Evolutionary conservation across 2,113 vertebrate genomes (phyloP), one percentile per base, ranked within the genome.

Genomic region (Chlorocebus sabaeus): DNA sequence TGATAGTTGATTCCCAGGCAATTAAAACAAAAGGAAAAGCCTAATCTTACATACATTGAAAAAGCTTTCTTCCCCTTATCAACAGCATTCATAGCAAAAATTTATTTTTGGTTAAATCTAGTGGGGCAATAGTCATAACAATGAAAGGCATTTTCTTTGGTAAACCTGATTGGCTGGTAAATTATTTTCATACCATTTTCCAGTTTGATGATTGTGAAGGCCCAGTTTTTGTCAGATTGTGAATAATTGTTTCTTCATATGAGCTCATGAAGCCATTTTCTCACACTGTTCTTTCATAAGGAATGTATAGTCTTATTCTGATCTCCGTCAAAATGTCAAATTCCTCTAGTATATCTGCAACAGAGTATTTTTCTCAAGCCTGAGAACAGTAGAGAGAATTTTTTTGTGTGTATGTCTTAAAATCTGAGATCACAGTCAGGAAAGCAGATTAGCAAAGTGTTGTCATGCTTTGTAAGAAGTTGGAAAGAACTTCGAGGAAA

Each of bases 171-270:
- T n/a, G 57, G 68, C 30, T 89, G 50, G 72, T 84, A 73, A 82
- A 87, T 82, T 86, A 90, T 81, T 94, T 97, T 95, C 92, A 82
- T 82, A 88, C n/a, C 57, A 27, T 82, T 78, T 96, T 95, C 70
- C 87, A 92, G 64, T 97, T 95, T 82, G 81, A 88, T 95, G 40
- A n/a, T 82, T 6, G 4, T 59, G 55, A 94, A 92, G 75, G 13
- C 2, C 55, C 45, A 59, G 52, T 57, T 92, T 95, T 93, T 68
- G 87, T 94, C 75, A 93, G 27, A 80, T 61, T 95, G 73, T 59
- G 92, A 35, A 93, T 93, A 93, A 95, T 68, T 90, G 7, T 86
- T 96, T 95, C 73, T 95, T 91, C 92, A 76, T 40, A 83, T 40
- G 87, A 70, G 16, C 75, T 93, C 48, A 14, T 59, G 79, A 81